Percentiles rank a stretch among this genome's conserved stretches.
Conservation (phyloP, 2,888 invertebrate species). For the Hydraecia micacea region DNA sequence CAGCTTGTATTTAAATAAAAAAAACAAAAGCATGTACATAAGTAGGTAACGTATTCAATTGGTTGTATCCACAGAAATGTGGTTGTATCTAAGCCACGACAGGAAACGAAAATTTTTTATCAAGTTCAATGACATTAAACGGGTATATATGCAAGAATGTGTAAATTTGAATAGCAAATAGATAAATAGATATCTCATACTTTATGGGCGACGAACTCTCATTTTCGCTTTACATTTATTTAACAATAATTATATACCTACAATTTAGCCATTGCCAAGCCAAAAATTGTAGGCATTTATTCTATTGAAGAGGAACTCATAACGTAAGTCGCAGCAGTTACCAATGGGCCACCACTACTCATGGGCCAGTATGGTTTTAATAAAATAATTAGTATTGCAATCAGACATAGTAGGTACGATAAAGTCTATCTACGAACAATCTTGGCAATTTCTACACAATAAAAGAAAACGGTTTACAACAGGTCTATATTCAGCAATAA, state of each 20-base stretch:
- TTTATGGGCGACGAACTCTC: not conserved
- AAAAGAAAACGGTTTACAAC: not conserved
- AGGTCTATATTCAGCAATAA: not conserved
- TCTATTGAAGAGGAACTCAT: not conserved
- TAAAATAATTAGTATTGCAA: not conserved
- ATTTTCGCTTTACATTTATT: not conserved
- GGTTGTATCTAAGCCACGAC: not conserved
- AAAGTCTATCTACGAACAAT: not conserved
- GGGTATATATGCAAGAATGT: conserved; percentile 16
- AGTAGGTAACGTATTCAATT: not conserved
- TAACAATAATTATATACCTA: no score
- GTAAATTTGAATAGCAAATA: conserved; percentile 13
- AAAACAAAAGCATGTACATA: no score
- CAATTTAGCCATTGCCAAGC: not conserved
- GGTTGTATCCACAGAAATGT: not conserved
- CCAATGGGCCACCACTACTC: no score
- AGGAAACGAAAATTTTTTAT: conserved; percentile 4
- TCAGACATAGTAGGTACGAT: not conserved
- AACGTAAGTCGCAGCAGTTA: no score
- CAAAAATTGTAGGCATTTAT: not conserved
- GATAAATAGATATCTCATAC: conserved; percentile 1
- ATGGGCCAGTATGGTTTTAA: no score
- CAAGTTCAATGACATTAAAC: conserved; percentile 31
- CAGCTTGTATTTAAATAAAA: no score
- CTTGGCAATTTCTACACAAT: not conserved